Percentiles rank a stretch among this genome's conserved stretches.
phyloP scores from a whole-genome alignment of 2,113 vertebrate species.

The Pteropus alecto region DNA sequence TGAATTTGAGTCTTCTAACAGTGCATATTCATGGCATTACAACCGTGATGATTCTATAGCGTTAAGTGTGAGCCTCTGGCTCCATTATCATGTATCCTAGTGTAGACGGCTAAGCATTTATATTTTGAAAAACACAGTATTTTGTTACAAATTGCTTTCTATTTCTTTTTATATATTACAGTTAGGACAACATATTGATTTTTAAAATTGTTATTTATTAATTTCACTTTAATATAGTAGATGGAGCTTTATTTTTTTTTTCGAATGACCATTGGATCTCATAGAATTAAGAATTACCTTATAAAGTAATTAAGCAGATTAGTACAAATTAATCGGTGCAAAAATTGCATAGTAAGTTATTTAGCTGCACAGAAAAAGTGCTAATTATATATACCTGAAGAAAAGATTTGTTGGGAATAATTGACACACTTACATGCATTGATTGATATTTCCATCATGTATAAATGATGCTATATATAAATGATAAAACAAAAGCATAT shows the following conservation, averaged over 20 bases:
- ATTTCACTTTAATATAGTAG: conserved; percentile 14
- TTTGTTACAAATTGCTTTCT: not conserved
- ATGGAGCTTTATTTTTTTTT: not conserved
- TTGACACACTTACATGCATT: not conserved
- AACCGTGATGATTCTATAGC: not conserved
- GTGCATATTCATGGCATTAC: not conserved
- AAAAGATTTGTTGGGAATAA: conserved; percentile 22
- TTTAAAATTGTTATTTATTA: not conserved
- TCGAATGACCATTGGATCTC: not conserved
- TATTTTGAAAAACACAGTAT: not conserved
- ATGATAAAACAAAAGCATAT: conserved; percentile 38
- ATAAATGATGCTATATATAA: conserved; percentile 32
- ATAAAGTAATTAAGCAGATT: conserved; percentile 30
- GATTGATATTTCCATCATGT: not conserved
- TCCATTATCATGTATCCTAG: not conserved
- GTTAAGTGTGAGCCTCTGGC: not conserved
- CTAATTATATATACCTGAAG: conserved; percentile 48
- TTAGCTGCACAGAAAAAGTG: not conserved
- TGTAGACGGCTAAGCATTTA: not conserved
- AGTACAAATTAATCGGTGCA: not conserved
- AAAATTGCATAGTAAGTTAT: conserved; percentile 11
- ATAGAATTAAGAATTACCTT: conserved; percentile 31
- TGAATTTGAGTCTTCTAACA: not conserved
- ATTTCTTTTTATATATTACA: not conserved
- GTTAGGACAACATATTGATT: not conserved